These are phyloP conservation scores for Galaxias olidus DNA, from an alignment of 2,797 vertebrate genomes.

Conservation along the genomic window DNA sequence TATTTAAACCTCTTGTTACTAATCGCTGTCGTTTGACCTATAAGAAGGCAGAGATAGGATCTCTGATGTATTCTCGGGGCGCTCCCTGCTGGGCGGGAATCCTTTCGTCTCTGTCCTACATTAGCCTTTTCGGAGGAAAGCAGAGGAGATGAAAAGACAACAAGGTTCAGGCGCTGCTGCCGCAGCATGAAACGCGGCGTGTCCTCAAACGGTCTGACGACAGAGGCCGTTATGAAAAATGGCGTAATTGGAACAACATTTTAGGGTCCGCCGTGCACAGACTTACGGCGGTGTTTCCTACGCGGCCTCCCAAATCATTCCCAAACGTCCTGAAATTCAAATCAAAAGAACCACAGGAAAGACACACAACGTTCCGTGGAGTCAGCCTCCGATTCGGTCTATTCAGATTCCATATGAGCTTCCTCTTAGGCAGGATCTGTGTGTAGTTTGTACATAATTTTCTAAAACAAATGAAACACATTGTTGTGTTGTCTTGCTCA, in stretches of 20 bases:
- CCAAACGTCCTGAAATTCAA: conserved; percentile 77
- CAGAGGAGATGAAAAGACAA: conserved; percentile 60
- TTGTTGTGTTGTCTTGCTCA: no score
- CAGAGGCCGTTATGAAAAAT: conserved; percentile 70
- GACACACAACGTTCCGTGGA: conserved; percentile 67
- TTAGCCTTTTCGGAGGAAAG: conserved; percentile 55
- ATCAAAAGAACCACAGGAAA: conserved; percentile 65
- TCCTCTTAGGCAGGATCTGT: no score
- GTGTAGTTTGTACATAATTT: no score
- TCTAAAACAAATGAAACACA: no score
- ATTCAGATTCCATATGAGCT: no score
- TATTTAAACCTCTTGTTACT: no score
- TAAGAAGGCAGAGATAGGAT: no score
- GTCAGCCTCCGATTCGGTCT: conserved; percentile 66
- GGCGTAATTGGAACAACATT: conserved; percentile 82
- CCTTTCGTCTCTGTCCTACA: conserved; percentile 36
- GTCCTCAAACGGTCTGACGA: conserved; percentile 66
- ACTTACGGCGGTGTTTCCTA: conserved; percentile 67
- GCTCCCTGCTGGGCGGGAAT: conserved; percentile 52
- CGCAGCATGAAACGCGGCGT: conserved; percentile 67
- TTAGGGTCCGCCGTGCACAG: conserved; percentile 52
- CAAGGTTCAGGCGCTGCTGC: conserved; percentile 57
- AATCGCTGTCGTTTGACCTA: no score
- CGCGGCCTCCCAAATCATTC: conserved; percentile 74
- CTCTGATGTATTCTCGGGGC: conserved; percentile 2